Evolutionary conservation across 2,797 vertebrate species (phyloP).

Genomic region (Craterocephalus amniculus): DNA sequence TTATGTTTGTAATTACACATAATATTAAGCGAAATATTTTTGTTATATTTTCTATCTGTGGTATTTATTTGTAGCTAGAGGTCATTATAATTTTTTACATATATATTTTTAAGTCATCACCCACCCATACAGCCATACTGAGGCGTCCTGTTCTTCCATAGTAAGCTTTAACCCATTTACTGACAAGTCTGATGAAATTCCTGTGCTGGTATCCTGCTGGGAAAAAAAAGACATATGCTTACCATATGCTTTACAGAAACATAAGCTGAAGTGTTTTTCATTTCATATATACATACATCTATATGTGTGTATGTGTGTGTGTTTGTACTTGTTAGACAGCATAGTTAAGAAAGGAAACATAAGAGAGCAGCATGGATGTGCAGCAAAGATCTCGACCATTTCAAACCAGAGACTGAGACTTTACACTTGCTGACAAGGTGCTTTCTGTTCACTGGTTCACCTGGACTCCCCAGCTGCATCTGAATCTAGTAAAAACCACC

Average conservation of each 20-base stretch:
- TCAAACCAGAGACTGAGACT: constrained; percentile 30
- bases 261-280: constrained; percentile 72
- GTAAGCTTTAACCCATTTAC: constrained; percentile 72
- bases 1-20: constrained; percentile 87
- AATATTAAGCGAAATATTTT: constrained; percentile 79
- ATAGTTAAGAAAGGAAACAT: constrained; percentile 43
- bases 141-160: constrained; percentile 49
- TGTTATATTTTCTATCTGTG: constrained; percentile 85
- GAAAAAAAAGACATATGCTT: constrained; percentile 65
- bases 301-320: too few relatives aligned
- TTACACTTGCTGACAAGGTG: constrained; percentile 10
- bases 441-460: constrained; percentile 6
- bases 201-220: constrained; percentile 68
- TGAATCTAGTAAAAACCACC: constrained; percentile 42
- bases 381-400: constrained; percentile 38
- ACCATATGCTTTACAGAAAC: constrained; percentile 72
- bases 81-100: constrained; percentile 69
- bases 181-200: constrained; percentile 72
- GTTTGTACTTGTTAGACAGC: constrained; percentile 29
- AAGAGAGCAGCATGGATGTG: constrained; percentile 15
- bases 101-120: constrained; percentile 42
- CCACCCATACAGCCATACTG: constrained; percentile 37
- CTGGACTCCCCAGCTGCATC: constrained; percentile 25
- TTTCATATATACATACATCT: too few relatives aligned
- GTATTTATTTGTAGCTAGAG: constrained; percentile 88